Evolutionary conservation across 35 echinoderm and acorn worm species (phyloP).

Genomic region (Nesometra sesokonis): DNA sequence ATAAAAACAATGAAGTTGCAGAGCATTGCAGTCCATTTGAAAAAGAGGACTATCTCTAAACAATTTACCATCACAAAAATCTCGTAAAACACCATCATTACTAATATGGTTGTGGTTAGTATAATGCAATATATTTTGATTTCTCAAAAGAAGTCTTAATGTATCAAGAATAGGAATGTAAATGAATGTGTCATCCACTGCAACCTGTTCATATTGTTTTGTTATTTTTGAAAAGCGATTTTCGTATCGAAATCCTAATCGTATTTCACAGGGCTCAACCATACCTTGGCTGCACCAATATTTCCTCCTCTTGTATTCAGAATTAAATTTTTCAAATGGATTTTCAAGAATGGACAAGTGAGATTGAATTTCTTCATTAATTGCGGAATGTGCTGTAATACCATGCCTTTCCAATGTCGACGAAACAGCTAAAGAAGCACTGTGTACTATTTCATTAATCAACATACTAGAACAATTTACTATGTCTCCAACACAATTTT

Average conservation of each 20-base stretch:
- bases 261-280: slow-evolving; percentile 30
- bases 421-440: slow-evolving; percentile 20
- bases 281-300: slow-evolving; percentile 19
- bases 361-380: slow-evolving; percentile 33
- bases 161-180: slow-evolving; percentile 35
- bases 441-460: slow-evolving; percentile 26
- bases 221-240: slow-evolving; percentile 35
- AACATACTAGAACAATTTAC: slow-evolving; percentile 13
- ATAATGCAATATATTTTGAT: slow-evolving; percentile 25
- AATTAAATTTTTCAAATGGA: slow-evolving; percentile 28
- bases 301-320: slow-evolving; percentile 23
- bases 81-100: slow-evolving; percentile 28
- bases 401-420: slow-evolving; percentile 17
- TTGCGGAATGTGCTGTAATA: not conserved
- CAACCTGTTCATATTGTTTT: slow-evolving; percentile 17
- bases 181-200: slow-evolving; percentile 32
- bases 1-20: slow-evolving; percentile 33
- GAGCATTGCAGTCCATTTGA: slow-evolving; percentile 23
- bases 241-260: slow-evolving; percentile 17
- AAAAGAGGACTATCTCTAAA: slow-evolving; percentile 24
- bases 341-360: slow-evolving; percentile 27
- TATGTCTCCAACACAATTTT: slow-evolving; percentile 23
- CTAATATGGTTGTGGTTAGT: slow-evolving; percentile 33
- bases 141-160: slow-evolving; percentile 6
- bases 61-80: slow-evolving; percentile 39